phyloP scores from a whole-genome alignment of 2,888 invertebrate species.

The Phaedon cochleariae region DNA sequence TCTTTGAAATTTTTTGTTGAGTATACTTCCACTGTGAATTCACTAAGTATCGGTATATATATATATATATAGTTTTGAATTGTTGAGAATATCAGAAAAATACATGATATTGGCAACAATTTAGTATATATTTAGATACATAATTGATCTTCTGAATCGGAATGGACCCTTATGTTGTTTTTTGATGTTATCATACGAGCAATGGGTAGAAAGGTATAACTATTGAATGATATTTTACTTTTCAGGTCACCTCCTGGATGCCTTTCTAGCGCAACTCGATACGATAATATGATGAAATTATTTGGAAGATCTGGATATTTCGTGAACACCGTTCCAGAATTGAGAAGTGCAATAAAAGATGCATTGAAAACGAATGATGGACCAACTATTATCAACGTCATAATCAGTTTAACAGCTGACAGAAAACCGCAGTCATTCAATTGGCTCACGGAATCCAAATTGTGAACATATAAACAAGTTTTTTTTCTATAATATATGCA shows the following conservation, averaged over 20 bases:
- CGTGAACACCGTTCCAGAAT: constrained; percentile 79
- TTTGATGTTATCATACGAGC: too few relatives aligned
- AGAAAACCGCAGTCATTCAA: constrained; percentile 90
- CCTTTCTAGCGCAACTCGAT: constrained; percentile 79
- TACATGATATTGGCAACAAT: too few relatives aligned
- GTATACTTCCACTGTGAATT: too few relatives aligned
- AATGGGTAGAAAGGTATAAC: too few relatives aligned
- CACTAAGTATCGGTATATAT: too few relatives aligned
- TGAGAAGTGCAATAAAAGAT: constrained; percentile 74
- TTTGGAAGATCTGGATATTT: constrained; percentile 84
- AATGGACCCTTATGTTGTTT: too few relatives aligned
- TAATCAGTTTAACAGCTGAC: constrained; percentile 87
- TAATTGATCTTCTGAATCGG: too few relatives aligned
- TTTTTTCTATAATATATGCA: too few relatives aligned
- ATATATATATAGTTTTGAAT: too few relatives aligned
- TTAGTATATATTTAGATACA: too few relatives aligned
- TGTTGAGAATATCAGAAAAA: too few relatives aligned
- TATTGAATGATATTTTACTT: not conserved
- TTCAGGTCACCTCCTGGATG: constrained; percentile 85
- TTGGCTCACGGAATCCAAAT: constrained; percentile 93
- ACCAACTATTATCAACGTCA: constrained; percentile 89
- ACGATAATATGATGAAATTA: constrained; percentile 90
- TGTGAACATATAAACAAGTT: constrained; percentile 63
- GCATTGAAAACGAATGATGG: constrained; percentile 75
- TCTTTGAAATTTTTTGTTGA: too few relatives aligned